A percentile compares a stretch with the other conserved stretches of the same genome.
phyloP scores from a whole-genome alignment of 2,888 invertebrate species.

The Argyra leucocephala region DNA sequence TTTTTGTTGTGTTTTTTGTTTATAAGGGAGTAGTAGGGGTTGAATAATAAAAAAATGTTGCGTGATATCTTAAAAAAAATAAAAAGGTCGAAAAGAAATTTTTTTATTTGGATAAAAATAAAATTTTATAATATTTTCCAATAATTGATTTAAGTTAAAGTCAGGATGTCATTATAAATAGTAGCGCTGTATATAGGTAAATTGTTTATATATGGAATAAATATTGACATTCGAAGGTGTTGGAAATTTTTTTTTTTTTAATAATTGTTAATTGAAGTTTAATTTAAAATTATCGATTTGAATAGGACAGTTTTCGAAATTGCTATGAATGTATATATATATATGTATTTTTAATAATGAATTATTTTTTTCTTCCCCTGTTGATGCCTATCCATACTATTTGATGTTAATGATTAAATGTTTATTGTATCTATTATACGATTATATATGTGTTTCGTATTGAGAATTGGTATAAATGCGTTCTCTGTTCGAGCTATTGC shows the following conservation, averaged over 20 bases:
- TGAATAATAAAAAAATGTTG: neutral
- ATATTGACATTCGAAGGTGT: neutral
- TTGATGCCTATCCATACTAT: no score
- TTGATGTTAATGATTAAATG: no score
- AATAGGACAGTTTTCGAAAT: no score
- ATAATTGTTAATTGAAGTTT: neutral
- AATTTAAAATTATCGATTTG: no score
- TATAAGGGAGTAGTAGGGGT: neutral
- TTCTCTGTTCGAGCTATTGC: no score
- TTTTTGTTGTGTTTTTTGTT: neutral
- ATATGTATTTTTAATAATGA: no score
- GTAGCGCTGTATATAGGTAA: neutral
- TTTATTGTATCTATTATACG: no score
- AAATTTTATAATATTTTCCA: conserved; percentile 1
- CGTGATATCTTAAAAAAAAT: neutral
- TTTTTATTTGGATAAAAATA: neutral
- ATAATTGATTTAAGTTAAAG: neutral
- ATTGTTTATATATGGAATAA: neutral
- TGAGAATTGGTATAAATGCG: no score
- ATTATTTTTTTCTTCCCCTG: no score
- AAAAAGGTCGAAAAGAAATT: neutral
- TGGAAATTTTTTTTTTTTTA: neutral
- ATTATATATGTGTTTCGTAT: no score
- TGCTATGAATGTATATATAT: no score
- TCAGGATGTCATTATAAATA: neutral